Conservation (phyloP, 2,113 vertebrate genomes). For the Aythya baeri region DNA sequence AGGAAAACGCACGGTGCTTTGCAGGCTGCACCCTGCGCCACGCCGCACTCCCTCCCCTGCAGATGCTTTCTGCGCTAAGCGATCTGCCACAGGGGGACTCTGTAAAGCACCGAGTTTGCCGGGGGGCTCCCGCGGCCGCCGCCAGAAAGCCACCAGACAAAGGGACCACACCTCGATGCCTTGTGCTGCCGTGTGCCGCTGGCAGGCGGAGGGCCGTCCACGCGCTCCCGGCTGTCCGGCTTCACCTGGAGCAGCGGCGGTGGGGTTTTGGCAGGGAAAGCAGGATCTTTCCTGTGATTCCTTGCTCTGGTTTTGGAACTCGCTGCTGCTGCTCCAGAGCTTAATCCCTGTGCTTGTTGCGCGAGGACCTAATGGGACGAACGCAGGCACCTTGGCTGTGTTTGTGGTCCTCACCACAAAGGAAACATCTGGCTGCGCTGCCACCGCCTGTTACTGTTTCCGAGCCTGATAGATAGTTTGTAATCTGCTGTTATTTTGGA, state of each 20-base stretch:
- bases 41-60: neutral
- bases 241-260: accelerated
- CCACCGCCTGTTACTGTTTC: accelerated
- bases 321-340: neutral
- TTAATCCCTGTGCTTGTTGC: accelerated
- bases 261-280: neutral
- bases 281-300: neutral
- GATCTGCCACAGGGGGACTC: slow-evolving; percentile 26
- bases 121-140: neutral
- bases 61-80: neutral
- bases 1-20: accelerated
- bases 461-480: neutral
- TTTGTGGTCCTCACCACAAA: accelerated
- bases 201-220: accelerated
- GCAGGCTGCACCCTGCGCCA: neutral
- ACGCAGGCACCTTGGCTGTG: accelerated
- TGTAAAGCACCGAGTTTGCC: neutral
- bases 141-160: slow-evolving; percentile 8
- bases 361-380: accelerated
- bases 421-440: neutral
- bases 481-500: neutral
- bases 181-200: accelerated
- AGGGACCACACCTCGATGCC: slow-evolving; percentile 14
- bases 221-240: accelerated
- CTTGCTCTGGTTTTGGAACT: accelerated